phyloP scores from a whole-genome alignment of 2,888 invertebrate species.

The Nymphalis urticae region DNA sequence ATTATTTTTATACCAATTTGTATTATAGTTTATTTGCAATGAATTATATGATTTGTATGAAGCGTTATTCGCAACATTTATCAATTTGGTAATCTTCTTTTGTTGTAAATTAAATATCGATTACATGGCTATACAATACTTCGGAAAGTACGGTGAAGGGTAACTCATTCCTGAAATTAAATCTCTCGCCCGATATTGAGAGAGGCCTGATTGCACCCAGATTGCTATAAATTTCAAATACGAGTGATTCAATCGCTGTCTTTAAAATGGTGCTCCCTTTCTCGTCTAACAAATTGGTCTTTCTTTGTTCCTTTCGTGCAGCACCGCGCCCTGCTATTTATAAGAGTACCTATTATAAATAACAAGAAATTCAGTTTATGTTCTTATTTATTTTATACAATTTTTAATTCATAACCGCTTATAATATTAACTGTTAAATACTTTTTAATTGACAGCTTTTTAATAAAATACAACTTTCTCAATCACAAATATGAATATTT shows the following conservation, averaged over 20 bases:
- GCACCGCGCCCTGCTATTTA: constrained; percentile 50
- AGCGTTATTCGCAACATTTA: constrained; percentile 2
- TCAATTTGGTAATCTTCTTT: constrained; percentile 8
- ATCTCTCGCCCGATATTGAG: constrained; percentile 70
- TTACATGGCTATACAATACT: constrained; percentile 18
- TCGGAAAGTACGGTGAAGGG: constrained; percentile 55
- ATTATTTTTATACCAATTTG: constrained; percentile 5
- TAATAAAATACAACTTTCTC: constrained; percentile 19
- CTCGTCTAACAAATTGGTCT: constrained; percentile 75
- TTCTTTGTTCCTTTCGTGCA: constrained; percentile 70
- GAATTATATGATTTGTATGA: not conserved
- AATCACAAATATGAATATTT: constrained; percentile 15
- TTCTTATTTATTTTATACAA: constrained; percentile 19
- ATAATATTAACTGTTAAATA: not conserved
- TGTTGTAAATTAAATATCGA: constrained; percentile 7
- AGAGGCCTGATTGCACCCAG: constrained; percentile 73
- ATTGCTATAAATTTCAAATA: constrained; percentile 79
- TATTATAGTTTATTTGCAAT: constrained; percentile 2
- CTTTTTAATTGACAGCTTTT: constrained; percentile 6
- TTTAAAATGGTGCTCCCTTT: constrained; percentile 79
- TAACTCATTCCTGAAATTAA: constrained; percentile 68
- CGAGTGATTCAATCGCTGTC: constrained; percentile 70
- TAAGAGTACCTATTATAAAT: constrained; percentile 40
- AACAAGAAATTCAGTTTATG: constrained; percentile 21
- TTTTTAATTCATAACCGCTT: not conserved